Evolutionary conservation across 2,888 invertebrate genomes (phyloP).

Genomic region (Megastigmus dorsalis): DNA sequence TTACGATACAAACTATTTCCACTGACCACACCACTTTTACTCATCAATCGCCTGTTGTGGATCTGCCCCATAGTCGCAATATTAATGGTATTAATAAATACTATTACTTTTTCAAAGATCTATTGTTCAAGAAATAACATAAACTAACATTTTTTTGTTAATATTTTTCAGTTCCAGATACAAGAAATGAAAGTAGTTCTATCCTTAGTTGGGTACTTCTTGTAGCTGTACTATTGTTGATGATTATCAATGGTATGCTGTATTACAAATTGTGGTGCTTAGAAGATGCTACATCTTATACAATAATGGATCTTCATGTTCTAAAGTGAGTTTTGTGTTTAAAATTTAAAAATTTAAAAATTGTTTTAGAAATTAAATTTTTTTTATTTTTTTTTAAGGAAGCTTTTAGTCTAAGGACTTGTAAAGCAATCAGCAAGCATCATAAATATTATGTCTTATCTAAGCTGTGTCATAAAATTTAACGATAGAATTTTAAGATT

Average conservation of each 20-base stretch:
- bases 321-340: conserved; percentile 75
- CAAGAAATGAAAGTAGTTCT: conserved; percentile 64
- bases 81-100: conserved; percentile 59
- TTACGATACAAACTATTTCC: conserved; percentile 64
- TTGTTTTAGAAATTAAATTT: no score
- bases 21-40: conserved; percentile 67
- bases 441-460: no score
- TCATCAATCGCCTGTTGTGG: conserved; percentile 63
- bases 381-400: no score
- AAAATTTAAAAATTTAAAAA: no score
- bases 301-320: conserved; percentile 76
- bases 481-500: no score
- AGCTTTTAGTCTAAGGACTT: no score
- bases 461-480: no score
- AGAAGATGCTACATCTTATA: conserved; percentile 78
- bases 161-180: conserved; percentile 57
- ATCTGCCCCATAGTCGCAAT: conserved; percentile 64
- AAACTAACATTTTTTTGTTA: background rate
- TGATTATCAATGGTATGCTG: conserved; percentile 85
- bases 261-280: conserved; percentile 89
- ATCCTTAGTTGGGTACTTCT: conserved; percentile 77
- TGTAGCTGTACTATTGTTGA: conserved; percentile 79
- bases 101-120: no score
- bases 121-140: background rate
- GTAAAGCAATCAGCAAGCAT: no score